Base-by-base conservation (phyloP, 1,140 invertebrate genomes). In the Tribolium castaneum region DNA sequence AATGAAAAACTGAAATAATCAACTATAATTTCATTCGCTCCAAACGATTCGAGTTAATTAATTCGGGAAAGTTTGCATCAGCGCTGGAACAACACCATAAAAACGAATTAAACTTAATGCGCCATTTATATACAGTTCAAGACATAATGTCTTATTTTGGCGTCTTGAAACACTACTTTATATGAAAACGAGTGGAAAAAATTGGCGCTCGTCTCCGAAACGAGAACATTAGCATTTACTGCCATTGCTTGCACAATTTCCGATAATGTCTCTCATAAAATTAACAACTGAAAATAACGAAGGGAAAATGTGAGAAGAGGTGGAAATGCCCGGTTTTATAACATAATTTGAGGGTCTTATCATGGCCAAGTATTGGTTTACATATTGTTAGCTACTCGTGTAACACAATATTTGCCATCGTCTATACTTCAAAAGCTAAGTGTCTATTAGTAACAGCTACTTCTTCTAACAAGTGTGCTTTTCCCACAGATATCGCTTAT, bases 381-480 rank as follows among this genome's bases (percentile, higher is more conserved):
- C 83, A 82, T 81, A 82, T 83, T 82, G 83, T 83, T 83, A 83
- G 80, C 66, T 72, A 75, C 73, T 81, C 56, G 66, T 82, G 83
- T 76, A 84, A 84, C 80, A 79, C 76, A 84, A 84, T 84, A 82
- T 83, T 82, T 84, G 77, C 80, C 70, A 79, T 79, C 78, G 78
- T 72, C 80, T 82, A 80, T 81, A 72, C 76, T 81, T 54, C 56
- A 75, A 81, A 80, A 71, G 79, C 77, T 84, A 84, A 84, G 82
- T 83, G 83, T 84, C 83, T 83, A 83, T 84, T 82, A 84, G 83
- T 83, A 83, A 84, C 82, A 83, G 83, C 82, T 81, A 84, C 83
- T 84, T 82, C 80, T 82, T 74, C 76, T 71, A 76, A 80, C 80
- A 81, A 81, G 78, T 81, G 80, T 52, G 52, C 76, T 79, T 79